phyloP scores from a whole-genome alignment of 30 jellyfish, hydroid and myxozoan genomes.

The Aurelia aurita region DNA sequence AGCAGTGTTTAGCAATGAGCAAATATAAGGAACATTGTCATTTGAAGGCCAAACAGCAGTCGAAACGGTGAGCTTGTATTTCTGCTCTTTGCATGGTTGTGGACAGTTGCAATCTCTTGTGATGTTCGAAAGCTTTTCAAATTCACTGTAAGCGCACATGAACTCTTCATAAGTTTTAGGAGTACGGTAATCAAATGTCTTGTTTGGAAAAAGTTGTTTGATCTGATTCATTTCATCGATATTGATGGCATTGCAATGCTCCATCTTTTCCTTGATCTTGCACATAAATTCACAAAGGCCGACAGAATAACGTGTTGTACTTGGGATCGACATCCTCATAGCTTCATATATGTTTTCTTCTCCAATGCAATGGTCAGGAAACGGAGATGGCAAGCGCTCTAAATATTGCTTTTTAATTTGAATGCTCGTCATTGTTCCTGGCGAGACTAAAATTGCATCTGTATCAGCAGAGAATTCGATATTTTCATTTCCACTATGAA shows the following conservation, averaged over 20 bases:
- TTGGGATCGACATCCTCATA: not conserved
- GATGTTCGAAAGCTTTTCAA: not conserved
- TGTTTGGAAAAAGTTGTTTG: not conserved
- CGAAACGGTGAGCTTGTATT: conserved; percentile 24
- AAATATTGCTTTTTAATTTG: not conserved
- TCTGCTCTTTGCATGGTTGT: conserved; percentile 45
- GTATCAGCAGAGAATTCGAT: not conserved
- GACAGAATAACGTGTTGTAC: not conserved
- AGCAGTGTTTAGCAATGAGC: too few relatives aligned
- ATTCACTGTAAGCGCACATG: not conserved
- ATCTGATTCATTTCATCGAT: not conserved
- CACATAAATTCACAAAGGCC: not conserved
- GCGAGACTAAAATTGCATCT: not conserved
- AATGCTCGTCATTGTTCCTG: conserved; percentile 1
- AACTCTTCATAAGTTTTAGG: not conserved
- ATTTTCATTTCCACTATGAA: not conserved
- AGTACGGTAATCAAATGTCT: not conserved
- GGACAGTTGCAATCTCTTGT: conserved; percentile 18
- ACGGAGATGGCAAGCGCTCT: not conserved
- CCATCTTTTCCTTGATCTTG: not conserved
- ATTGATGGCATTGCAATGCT: not conserved
- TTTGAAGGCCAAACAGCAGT: conserved; percentile 35
- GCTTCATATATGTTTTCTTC: not conserved
- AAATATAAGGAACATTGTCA: not conserved
- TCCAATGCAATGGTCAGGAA: not conserved